Conservation (phyloP, 2,797 vertebrate species). For the Artibeus lituratus region DNA sequence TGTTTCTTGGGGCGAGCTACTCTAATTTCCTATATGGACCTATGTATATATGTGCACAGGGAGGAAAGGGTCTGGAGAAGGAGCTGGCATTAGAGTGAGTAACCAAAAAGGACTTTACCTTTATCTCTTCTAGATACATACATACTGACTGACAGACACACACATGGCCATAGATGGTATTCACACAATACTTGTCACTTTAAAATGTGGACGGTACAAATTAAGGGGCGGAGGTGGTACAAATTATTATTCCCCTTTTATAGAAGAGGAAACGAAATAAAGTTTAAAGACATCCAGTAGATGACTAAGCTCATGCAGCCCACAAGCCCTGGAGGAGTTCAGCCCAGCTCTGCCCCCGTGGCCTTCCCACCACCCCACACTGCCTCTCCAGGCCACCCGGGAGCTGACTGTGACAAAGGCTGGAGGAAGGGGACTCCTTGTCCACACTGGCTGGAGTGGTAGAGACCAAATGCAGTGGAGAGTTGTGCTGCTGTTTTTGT, state of each 20-base stretch:
- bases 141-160: background rate
- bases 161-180: background rate
- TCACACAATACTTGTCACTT: background rate
- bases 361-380: background rate
- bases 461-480: slow-evolving; percentile 26
- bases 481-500: slow-evolving; percentile 55
- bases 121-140: background rate
- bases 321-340: background rate
- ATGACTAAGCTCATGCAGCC: background rate
- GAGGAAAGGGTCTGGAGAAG: background rate
- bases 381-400: slow-evolving; percentile 33
- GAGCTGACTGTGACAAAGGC: slow-evolving; percentile 32
- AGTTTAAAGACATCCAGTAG: background rate
- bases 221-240: background rate
- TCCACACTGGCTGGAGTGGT: slow-evolving; percentile 26
- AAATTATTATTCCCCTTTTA: background rate
- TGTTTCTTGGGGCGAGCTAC: background rate
- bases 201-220: background rate
- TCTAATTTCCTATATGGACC: background rate
- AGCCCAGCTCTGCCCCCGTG: background rate
- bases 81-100: background rate
- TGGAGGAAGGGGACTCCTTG: slow-evolving; percentile 54
- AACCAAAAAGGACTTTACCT: background rate
- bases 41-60: background rate
- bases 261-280: background rate